phyloP scores from a whole-genome alignment of 1,140 invertebrate species.

The Cecropterus lyciades region DNA sequence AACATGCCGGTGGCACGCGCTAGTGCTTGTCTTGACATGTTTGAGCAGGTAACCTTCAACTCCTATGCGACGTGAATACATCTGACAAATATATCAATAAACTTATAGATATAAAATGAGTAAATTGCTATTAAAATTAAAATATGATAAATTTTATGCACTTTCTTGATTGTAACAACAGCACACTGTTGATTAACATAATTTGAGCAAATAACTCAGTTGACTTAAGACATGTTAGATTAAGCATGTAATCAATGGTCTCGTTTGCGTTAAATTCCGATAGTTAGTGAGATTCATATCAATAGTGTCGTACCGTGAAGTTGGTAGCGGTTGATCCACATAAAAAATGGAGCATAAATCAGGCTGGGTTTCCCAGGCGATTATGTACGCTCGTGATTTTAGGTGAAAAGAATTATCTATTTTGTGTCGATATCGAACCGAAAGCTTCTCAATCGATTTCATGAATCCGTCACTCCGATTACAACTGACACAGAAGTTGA shows the following conservation, averaged over 20 bases:
- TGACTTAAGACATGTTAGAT: too few relatives aligned
- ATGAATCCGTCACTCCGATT: slow-evolving; percentile 34
- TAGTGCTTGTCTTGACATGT: slow-evolving; percentile 35
- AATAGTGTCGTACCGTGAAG: slow-evolving; percentile 45
- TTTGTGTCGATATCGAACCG: slow-evolving; percentile 37
- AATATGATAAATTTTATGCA: too few relatives aligned
- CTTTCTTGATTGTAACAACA: too few relatives aligned
- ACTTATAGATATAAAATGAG: too few relatives aligned
- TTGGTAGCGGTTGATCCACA: slow-evolving; percentile 45
- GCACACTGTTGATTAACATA: too few relatives aligned
- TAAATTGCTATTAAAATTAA: too few relatives aligned
- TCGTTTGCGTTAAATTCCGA: too few relatives aligned
- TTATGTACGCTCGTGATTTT: slow-evolving; percentile 51
- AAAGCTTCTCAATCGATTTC: slow-evolving; percentile 40
- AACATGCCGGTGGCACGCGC: background rate
- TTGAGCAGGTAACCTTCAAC: slow-evolving; percentile 14
- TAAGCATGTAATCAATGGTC: too few relatives aligned
- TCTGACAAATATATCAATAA: background rate
- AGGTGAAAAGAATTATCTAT: slow-evolving; percentile 43
- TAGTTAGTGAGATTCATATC: slow-evolving; percentile 36
- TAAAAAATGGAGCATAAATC: slow-evolving; percentile 53
- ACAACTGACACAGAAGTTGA: slow-evolving; percentile 15
- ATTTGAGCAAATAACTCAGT: too few relatives aligned
- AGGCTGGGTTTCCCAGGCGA: slow-evolving; percentile 48
- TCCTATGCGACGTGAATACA: background rate